Percentiles rank a stretch among this genome's conserved stretches.
phyloP scores from a whole-genome alignment of 2,113 vertebrate species.

The Neotoma lepida region DNA sequence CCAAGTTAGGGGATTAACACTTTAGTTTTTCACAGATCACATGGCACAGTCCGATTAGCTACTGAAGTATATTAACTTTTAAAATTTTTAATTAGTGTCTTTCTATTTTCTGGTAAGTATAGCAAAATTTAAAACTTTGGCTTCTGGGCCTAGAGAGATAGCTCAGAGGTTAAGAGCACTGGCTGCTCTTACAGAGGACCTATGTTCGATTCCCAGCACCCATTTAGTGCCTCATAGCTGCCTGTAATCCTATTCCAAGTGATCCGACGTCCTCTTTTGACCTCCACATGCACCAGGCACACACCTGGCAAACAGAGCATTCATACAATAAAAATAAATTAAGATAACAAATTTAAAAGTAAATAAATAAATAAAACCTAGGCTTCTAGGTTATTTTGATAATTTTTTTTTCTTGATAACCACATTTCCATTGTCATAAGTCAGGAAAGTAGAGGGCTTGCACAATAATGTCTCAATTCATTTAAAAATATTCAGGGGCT shows the following conservation, averaged over 20 bases:
- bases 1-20: neutral
- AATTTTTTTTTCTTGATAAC: conserved; percentile 33
- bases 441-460: neutral
- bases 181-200: neutral
- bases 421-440: neutral
- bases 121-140: neutral
- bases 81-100: neutral
- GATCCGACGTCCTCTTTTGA: neutral
- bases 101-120: conserved; percentile 37
- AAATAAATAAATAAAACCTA: neutral
- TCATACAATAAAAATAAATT: neutral
- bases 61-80: neutral
- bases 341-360: neutral
- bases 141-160: neutral
- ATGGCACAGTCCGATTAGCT: neutral
- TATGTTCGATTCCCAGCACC: neutral
- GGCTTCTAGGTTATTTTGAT: neutral
- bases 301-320: neutral
- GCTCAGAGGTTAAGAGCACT: neutral
- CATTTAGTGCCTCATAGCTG: neutral
- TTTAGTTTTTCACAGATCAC: neutral
- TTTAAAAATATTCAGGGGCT: neutral
- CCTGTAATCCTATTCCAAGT: neutral
- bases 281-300: neutral
- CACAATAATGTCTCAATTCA: neutral